Base-by-base conservation (phyloP, 2,797 vertebrate genomes). In the Cynodonichthys magdalenae region DNA sequence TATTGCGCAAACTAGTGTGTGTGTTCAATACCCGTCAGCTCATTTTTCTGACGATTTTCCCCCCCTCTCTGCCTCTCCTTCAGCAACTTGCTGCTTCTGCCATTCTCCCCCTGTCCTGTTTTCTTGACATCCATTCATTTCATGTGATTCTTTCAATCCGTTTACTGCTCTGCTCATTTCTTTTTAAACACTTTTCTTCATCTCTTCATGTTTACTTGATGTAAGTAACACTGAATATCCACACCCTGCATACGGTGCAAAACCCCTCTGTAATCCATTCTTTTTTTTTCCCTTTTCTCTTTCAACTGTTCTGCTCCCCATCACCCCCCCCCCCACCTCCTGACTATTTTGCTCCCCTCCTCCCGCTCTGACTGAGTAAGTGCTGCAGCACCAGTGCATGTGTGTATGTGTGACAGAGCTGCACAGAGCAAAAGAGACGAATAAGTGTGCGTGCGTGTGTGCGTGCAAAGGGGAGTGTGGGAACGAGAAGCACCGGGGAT, bases 341-440 rank as follows among this genome's bases (percentile, higher is more conserved):
- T 53, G 77, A 77, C 77, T 85, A 79, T 71, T 61, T 72, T 65
- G 68, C 88, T 87, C 86, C 87, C 85, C 84, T 89, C 84, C 86
- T 87, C 89, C 85, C 83, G 54, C 75, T 63, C 82, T 87, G 83
- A 82, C 83, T 88, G 87, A 88, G 87, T 85, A 87, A 90, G 86
- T 90, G 88, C 89, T 90, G 90, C 91, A 92, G 91, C 91, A 90
- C 90, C 87, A 63, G 80, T 89, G 87, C 82, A 77, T 84, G 83
- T 84, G 83, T 84, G 75, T 75, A 78, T 75, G 71, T 70, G 80
- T 29, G 69, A 68, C 77, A 73, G 77, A 77, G 71, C 53, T 41
- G 75, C 53, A 69, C 51, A 29, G 63, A 76, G 67, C 45, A 58
- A 65, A 71, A 56, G 54, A 47, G 76, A 50, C 75, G 72, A 73